Evolutionary conservation across 1,140 invertebrate genomes (phyloP), one percentile per base, ranked within the genome.

Genomic region (Periplaneta americana): DNA sequence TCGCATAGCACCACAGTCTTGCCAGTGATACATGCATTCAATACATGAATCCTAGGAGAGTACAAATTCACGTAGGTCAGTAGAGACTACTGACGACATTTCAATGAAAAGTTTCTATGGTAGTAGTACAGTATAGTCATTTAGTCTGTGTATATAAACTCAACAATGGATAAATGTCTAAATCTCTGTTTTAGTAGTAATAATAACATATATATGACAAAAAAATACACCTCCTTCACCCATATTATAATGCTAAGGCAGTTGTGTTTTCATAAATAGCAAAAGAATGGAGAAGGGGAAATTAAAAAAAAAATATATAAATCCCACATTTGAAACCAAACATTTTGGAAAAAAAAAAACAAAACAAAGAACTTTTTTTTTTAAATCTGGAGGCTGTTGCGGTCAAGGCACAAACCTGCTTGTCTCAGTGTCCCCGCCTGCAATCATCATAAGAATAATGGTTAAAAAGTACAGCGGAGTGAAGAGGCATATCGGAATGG

Each of bases 231-330:
- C 80, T 80, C 74, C 39, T 75, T 80, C 74, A 80, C 80, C 80
- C 80, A 80, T 80, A 80, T 80, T 75, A 37, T 78, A 31, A 80
- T 17, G 22, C 80, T 80, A 80, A 80, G 80, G 80, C 80, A 80
- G 74, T 36, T 74, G 34, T 74, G 31, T 78, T 78, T 28, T 75
- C 66, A 74, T 34, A 75, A 34, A 75, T 80, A 74, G 34, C 37
- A 74, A 75, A 75, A n/a, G 36, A 75, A n/a, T 13, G 18, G 75
- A 31, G 33, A 28, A 32, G 28, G 18, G 18, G 66, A 80, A 80
- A 32, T 80, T 34, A 39, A 75, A 32, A 48, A 28, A 66, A 28
- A 66, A n/a, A 48, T 48, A 36, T 36, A 31, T 75, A 80, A 74
- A 32, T 34, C 57, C 39, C 57, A 66, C 37, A 66, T 80, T 74